Percentiles rank a stretch among this genome's conserved stretches.
phyloP scores from a whole-genome alignment of 2,113 vertebrate species.

The Urocitellus parryii region DNA sequence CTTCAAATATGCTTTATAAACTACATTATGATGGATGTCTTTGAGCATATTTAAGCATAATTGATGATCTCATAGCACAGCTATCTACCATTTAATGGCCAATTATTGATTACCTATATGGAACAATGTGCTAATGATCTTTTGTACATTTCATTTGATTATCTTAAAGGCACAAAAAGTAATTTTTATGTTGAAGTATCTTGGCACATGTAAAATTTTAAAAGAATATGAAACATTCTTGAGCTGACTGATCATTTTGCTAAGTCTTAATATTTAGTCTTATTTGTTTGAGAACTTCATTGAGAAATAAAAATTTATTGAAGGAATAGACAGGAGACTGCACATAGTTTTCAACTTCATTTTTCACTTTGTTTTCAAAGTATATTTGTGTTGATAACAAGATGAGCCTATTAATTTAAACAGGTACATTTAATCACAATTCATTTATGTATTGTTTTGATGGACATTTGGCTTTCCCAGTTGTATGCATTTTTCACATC shows the following conservation, averaged over 20 bases:
- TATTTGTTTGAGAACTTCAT: constrained; percentile 14
- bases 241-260: background rate
- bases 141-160: constrained; percentile 48
- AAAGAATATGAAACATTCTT: background rate
- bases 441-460: background rate
- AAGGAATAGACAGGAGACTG: background rate
- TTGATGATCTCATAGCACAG: constrained; percentile 24
- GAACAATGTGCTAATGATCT: background rate
- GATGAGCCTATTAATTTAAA: background rate
- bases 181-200: background rate
- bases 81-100: constrained; percentile 18
- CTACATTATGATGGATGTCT: constrained; percentile 5
- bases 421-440: background rate
- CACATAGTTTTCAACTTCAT: background rate
- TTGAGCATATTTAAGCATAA: constrained; percentile 10
- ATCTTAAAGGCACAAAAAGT: constrained; percentile 15
- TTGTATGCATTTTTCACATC: background rate
- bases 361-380: background rate
- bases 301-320: background rate
- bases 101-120: background rate
- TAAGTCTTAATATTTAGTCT: background rate
- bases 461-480: background rate
- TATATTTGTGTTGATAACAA: background rate
- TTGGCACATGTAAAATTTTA: background rate
- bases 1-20: constrained; percentile 32